phyloP scores from a whole-genome alignment of 1,140 invertebrate genomes.

The Drosophila pruinosa region DNA sequence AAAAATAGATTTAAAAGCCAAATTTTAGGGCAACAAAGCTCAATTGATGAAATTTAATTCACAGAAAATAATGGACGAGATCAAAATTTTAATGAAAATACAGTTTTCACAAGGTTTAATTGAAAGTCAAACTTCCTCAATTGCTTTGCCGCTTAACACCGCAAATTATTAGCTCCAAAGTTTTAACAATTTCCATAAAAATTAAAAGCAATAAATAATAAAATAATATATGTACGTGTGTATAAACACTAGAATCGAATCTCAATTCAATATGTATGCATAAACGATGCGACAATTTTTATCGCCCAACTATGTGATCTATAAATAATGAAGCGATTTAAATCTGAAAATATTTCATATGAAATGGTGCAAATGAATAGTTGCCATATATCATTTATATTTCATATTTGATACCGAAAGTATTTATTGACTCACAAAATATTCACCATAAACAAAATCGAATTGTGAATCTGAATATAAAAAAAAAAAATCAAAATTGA shows the following conservation, averaged over 20 bases:
- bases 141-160: background rate
- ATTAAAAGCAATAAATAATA: background rate
- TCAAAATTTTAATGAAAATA: background rate
- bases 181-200: background rate
- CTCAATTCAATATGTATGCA: conserved; percentile 7
- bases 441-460: background rate
- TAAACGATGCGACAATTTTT: conserved; percentile 17
- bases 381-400: conserved; percentile 33
- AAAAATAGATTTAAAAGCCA: too few relatives aligned
- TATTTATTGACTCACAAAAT: conserved; percentile 2
- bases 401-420: conserved; percentile 30
- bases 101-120: too few relatives aligned
- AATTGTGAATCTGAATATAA: background rate
- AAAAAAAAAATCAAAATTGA: background rate
- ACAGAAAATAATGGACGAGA: background rate
- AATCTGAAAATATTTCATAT: conserved; percentile 35
- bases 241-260: conserved; percentile 12
- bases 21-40: too few relatives aligned
- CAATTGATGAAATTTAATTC: background rate
- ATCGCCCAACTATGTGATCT: conserved; percentile 24
- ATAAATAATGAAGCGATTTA: conserved; percentile 49
- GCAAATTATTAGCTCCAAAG: background rate
- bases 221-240: too few relatives aligned
- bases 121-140: background rate
- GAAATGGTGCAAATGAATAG: conserved; percentile 34